A percentile compares a stretch with the other conserved stretches of the same genome.
Evolutionary conservation across 2,797 vertebrate species (phyloP).

Genomic region (Anguilla marmorata): DNA sequence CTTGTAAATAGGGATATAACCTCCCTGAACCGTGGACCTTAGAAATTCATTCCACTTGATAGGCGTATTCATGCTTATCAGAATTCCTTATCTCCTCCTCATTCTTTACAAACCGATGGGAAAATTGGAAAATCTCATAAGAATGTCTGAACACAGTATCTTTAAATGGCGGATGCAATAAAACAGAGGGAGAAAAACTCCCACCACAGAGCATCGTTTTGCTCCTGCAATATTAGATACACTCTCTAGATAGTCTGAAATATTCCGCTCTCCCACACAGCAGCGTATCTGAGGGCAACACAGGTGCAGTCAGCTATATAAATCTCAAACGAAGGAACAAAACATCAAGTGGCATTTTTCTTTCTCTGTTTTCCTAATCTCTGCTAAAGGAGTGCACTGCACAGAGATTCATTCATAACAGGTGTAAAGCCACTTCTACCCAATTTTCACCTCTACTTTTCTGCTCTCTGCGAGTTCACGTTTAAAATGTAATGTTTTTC

Average conservation of each 20-base stretch:
- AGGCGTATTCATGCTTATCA: constrained; percentile 70
- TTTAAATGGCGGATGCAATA: constrained; percentile 67
- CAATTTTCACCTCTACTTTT: not conserved
- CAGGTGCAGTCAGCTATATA: constrained; percentile 70
- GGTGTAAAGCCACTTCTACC: constrained; percentile 13
- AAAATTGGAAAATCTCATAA: constrained; percentile 75
- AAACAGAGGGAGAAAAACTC: constrained; percentile 59
- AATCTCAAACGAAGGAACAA: constrained; percentile 69
- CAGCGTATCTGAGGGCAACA: constrained; percentile 66
- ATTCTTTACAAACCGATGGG: constrained; percentile 72
- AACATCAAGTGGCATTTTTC: constrained; percentile 52
- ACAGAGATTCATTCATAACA: constrained; percentile 25
- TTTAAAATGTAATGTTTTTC: constrained; percentile 3
- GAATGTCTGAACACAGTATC: constrained; percentile 65
- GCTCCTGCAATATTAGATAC: constrained; percentile 65
- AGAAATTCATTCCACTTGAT: constrained; percentile 68
- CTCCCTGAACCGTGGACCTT: constrained; percentile 40
- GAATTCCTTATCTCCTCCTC: constrained; percentile 66
- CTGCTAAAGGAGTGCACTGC: constrained; percentile 29
- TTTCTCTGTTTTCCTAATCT: constrained; percentile 25
- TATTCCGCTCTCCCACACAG: constrained; percentile 63
- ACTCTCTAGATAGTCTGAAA: constrained; percentile 69
- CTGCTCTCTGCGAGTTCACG: not conserved
- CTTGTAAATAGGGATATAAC: constrained; percentile 59
- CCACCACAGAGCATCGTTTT: constrained; percentile 53